These are phyloP conservation scores for Melanostoma scalare DNA, from an alignment of 2,888 invertebrate genomes.

Conservation along the genomic window DNA sequence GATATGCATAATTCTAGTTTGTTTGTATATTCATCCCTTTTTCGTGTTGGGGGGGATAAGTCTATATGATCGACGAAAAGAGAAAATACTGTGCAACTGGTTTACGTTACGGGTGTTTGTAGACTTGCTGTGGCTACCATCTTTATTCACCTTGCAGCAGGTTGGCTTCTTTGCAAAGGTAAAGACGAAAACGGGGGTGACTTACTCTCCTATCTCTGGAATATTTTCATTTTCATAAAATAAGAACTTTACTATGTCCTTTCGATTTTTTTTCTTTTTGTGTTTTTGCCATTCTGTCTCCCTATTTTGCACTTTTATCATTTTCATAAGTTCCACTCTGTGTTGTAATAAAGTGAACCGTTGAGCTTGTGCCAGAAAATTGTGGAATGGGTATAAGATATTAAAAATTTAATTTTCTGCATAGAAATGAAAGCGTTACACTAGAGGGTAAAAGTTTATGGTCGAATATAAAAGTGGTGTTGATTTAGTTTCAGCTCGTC, in stretches of 20 bases:
- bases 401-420: conserved; percentile 57
- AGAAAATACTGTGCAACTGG: conserved; percentile 57
- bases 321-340: conserved; percentile 53
- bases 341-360: conserved; percentile 48
- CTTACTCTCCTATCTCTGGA: conserved; percentile 17
- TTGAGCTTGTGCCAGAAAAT: conserved; percentile 7
- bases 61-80: conserved; percentile 34
- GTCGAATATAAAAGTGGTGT: background rate
- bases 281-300: background rate
- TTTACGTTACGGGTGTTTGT: conserved; percentile 48
- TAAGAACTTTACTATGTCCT: conserved; percentile 60
- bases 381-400: conserved; percentile 48
- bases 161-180: background rate
- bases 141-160: conserved; percentile 24
- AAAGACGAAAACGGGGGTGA: background rate
- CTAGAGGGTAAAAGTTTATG: conserved; percentile 17
- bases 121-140: conserved; percentile 27
- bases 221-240: conserved; percentile 69
- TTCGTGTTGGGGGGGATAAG: conserved; percentile 24
- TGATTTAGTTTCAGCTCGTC: background rate
- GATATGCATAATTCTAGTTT: conserved; percentile 29
- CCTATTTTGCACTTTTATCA: conserved; percentile 41
- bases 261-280: conserved; percentile 16
- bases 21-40: conserved; percentile 6
- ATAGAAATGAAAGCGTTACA: conserved; percentile 15